Percentiles rank a stretch among this genome's conserved stretches.
Evolutionary conservation across 2,797 vertebrate genomes (phyloP).

Genomic region (Platyrinchus mystaceus): DNA sequence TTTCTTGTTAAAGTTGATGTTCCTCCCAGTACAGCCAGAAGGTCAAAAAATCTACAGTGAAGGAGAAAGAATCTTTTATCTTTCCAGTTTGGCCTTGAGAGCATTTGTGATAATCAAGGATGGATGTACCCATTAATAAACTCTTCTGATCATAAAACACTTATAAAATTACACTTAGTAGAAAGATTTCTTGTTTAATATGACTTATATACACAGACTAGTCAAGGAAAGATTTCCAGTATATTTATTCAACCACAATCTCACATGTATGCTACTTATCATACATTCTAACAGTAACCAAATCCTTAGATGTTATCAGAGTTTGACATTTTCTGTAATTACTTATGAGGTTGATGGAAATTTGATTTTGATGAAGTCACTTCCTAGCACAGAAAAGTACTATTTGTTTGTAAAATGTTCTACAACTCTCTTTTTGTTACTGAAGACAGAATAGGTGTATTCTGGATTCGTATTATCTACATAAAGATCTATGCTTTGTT

Average conservation of each 20-base stretch:
- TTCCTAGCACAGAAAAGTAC: not conserved
- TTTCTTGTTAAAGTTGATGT: not conserved
- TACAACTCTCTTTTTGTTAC: not conserved
- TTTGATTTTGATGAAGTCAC: not conserved
- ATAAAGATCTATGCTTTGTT: not conserved
- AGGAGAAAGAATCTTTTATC: not conserved
- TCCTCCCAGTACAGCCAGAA: not conserved
- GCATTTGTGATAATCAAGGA: not conserved
- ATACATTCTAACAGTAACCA: not conserved
- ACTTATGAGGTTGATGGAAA: not conserved
- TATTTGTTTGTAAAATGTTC: not conserved
- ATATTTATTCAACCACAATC: slow-evolving; percentile 33
- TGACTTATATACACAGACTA: slow-evolving; percentile 13
- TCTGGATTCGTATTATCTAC: not conserved
- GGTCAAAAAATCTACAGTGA: not conserved
- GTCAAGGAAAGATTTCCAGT: slow-evolving; percentile 29
- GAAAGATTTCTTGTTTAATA: slow-evolving; percentile 25
- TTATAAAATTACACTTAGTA: slow-evolving; percentile 13
- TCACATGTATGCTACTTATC: slow-evolving; percentile 8
- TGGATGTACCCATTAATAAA: not conserved
- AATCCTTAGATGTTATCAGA: not conserved
- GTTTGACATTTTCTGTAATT: slow-evolving; percentile 23
- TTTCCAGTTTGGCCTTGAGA: not conserved
- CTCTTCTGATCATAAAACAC: not conserved
- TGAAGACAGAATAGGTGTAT: not conserved